Conservation (phyloP, 2,113 vertebrate species). For the Rhynchopsitta pachyrhyncha region DNA sequence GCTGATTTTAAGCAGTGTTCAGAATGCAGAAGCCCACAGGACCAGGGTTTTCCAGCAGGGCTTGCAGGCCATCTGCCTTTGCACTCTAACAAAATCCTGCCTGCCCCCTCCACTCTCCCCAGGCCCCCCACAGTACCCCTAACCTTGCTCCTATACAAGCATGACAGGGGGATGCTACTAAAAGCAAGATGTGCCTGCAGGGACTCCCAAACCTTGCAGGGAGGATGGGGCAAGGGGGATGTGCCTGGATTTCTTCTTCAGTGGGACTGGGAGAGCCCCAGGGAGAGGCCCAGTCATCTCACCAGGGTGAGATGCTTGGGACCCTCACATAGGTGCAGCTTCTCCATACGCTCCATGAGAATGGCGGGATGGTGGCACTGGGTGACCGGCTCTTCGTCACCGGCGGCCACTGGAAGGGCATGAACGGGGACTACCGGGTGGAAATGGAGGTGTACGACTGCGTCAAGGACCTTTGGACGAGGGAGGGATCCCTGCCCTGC, state of each 20-base stretch:
- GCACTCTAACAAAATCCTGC: background rate
- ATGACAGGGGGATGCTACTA: background rate
- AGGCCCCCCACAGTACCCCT: rapidly evolving
- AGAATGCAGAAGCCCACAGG: background rate
- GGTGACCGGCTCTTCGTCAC: conserved; percentile 84
- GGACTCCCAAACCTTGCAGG: background rate
- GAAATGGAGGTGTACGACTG: conserved; percentile 92
- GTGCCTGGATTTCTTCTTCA: rapidly evolving
- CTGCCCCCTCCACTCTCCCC: rapidly evolving
- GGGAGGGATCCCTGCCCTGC: conserved; percentile 85
- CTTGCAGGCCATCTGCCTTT: background rate
- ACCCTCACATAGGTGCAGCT: conserved; percentile 82
- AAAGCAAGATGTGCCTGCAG: background rate
- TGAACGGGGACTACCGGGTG: conserved; percentile 92
- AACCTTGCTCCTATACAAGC: background rate
- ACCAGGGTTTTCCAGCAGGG: background rate
- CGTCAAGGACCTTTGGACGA: conserved; percentile 78
- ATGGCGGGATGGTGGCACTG: conserved; percentile 86
- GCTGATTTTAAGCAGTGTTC: background rate
- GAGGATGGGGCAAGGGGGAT: rapidly evolving
- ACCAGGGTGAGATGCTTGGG: background rate
- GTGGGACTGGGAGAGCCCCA: background rate
- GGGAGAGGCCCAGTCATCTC: background rate
- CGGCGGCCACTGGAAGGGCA: conserved; percentile 94
- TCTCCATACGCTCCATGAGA: conserved; percentile 92